These are phyloP conservation scores for Glossosoma conforme DNA, from an alignment of 1,140 invertebrate genomes.

Conservation along the genomic window DNA sequence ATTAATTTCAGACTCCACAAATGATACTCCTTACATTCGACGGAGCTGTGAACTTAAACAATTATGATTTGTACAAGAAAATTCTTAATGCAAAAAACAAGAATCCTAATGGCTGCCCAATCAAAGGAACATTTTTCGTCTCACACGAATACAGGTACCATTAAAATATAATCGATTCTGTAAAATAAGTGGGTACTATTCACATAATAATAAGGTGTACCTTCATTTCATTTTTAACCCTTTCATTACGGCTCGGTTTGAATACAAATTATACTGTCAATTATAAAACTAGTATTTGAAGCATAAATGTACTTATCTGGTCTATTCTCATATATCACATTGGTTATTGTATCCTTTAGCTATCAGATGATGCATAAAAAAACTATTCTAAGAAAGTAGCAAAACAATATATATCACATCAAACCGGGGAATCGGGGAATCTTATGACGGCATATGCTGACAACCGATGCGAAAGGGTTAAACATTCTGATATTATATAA, in stretches of 20 bases:
- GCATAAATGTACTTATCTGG: no score
- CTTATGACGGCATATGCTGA: no score
- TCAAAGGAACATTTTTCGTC: conserved; percentile 90
- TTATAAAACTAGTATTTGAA: no score
- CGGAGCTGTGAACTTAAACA: conserved; percentile 88
- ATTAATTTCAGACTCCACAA: conserved; percentile 73
- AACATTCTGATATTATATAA: no score
- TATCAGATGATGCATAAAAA: no score
- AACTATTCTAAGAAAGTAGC: no score
- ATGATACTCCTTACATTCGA: conserved; percentile 92
- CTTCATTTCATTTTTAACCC: not conserved
- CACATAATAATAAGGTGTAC: not conserved
- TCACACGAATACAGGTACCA: conserved; percentile 80
- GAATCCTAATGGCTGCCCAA: conserved; percentile 87
- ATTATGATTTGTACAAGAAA: conserved; percentile 83
- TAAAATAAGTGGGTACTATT: conserved; percentile 8
- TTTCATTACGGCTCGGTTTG: not conserved
- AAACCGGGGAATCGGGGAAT: no score
- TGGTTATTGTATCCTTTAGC: no score
- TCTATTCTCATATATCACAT: no score
- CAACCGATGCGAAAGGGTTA: no score
- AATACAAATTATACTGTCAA: not conserved
- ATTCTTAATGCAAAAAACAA: conserved; percentile 72
- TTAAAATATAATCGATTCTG: conserved; percentile 17
- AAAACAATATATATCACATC: no score